A percentile compares a stretch with the other conserved stretches of the same genome.
Evolutionary conservation across 1,140 invertebrate species (phyloP).

Genomic region (Nixonia krombeini): DNA sequence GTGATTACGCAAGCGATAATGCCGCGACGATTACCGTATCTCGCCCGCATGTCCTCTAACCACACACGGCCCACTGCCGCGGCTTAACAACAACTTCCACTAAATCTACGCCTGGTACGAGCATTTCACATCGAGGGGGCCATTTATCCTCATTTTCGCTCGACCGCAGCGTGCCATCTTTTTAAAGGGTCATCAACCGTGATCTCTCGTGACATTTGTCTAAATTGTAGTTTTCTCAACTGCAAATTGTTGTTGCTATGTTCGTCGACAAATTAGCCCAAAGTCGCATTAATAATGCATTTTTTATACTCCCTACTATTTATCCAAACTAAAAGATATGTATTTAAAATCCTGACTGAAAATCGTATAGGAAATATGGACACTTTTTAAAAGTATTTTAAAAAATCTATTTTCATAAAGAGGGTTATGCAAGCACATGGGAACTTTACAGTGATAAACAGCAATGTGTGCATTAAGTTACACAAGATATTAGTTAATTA

Average conservation of each 20-base stretch:
- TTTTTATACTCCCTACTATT: too few species aligned
- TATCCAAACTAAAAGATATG: too few species aligned
- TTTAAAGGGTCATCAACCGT: conserved; percentile 29
- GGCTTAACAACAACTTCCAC: conserved; percentile 17
- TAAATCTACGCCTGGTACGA: conserved; percentile 21
- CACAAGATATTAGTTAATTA: too few species aligned
- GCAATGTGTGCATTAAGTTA: too few species aligned
- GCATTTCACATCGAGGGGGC: conserved; percentile 1
- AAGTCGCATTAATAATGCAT: too few species aligned
- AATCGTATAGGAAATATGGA: too few species aligned
- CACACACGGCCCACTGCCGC: conserved; percentile 12
- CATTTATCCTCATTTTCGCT: conserved; percentile 35
- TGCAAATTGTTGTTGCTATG: conserved; percentile 7
- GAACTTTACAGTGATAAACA: too few species aligned
- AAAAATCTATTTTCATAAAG: too few species aligned
- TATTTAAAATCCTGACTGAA: too few species aligned
- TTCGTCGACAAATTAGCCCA: too few species aligned
- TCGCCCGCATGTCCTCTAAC: conserved; percentile 45
- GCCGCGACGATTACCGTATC: conserved; percentile 29
- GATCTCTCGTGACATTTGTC: conserved; percentile 43
- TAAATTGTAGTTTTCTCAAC: conserved; percentile 22
- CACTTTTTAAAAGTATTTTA: too few species aligned
- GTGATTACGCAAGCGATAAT: conserved; percentile 55
- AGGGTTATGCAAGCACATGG: too few species aligned
- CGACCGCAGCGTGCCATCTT: conserved; percentile 28